These are phyloP conservation scores for Thomomys bottae DNA, from an alignment of 2,113 vertebrate genomes.

Conservation along the genomic window DNA sequence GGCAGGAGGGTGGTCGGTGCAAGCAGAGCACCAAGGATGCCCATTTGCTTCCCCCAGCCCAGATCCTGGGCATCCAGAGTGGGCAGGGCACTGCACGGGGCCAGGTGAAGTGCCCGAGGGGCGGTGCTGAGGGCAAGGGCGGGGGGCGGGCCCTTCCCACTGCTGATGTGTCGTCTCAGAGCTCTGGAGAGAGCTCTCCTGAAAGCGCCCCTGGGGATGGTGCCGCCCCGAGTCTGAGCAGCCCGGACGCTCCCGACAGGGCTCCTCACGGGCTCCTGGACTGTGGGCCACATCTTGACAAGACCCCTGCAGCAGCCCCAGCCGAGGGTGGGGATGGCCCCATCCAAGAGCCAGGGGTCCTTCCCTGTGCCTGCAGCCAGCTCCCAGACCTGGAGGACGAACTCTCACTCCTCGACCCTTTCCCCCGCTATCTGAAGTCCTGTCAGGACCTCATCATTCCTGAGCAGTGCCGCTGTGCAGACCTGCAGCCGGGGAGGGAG, in stretches of 20 bases:
- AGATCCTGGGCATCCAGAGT: constrained; percentile 95
- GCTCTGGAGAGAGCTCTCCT: constrained; percentile 81
- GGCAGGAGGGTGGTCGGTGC: constrained; percentile 95
- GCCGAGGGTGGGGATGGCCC: constrained; percentile 66
- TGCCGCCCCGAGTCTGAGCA: constrained; percentile 57
- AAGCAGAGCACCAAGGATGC: constrained; percentile 91
- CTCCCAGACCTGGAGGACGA: constrained; percentile 87
- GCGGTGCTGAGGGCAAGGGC: constrained; percentile 76
- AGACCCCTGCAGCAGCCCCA: constrained; percentile 39
- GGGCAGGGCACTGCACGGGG: constrained; percentile 87
- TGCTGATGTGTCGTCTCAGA: constrained; percentile 73
- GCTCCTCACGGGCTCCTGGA: constrained; percentile 77
- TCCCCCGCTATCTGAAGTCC: constrained; percentile 88
- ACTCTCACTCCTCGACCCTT: constrained; percentile 86
- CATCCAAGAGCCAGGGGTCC: not conserved
- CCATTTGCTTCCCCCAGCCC: constrained; percentile 90
- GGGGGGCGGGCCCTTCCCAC: constrained; percentile 74
- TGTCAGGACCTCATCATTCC: constrained; percentile 88
- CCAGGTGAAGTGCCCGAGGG: constrained; percentile 83
- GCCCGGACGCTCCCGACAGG: constrained; percentile 75
- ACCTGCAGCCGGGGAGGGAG: constrained; percentile 71
- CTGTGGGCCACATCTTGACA: constrained; percentile 72
- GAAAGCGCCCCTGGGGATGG: constrained; percentile 82
- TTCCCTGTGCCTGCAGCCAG: constrained; percentile 73
- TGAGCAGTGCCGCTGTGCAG: constrained; percentile 83